These are phyloP conservation scores for Zaprionus davidi DNA, from an alignment of 1,140 invertebrate genomes.

Conservation along the genomic window DNA sequence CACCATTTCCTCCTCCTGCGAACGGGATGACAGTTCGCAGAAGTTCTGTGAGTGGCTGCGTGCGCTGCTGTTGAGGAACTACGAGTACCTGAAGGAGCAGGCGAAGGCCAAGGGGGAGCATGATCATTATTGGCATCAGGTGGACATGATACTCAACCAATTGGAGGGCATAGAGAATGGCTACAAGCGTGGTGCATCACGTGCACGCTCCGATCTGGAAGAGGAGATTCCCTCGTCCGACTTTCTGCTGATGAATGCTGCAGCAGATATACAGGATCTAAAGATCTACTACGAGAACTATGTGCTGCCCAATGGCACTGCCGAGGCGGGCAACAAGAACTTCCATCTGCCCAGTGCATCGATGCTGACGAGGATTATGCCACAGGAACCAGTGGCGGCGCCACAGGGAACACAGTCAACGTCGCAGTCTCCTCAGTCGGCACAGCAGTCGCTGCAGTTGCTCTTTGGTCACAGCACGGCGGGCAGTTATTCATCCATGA, in stretches of 20 bases:
- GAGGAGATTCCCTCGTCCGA: conserved; percentile 86
- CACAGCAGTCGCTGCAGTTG: conserved; percentile 69
- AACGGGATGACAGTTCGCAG: conserved; percentile 85
- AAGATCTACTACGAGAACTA: conserved; percentile 83
- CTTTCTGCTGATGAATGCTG: conserved; percentile 90
- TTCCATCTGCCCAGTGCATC: conserved; percentile 80
- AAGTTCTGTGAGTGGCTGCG: conserved; percentile 81
- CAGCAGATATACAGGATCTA: conserved; percentile 90
- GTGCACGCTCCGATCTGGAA: conserved; percentile 87
- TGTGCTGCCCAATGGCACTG: conserved; percentile 61
- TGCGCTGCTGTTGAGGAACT: conserved; percentile 85
- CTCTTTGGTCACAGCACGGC: conserved; percentile 85
- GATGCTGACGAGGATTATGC: conserved; percentile 74
- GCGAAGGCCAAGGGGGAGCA: conserved; percentile 88
- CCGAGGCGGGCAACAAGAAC: conserved; percentile 56
- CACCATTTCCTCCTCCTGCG: conserved; percentile 89
- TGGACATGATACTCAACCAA: conserved; percentile 89
- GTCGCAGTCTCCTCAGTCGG: conserved; percentile 31
- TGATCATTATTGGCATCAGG: conserved; percentile 87
- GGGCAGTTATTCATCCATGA: conserved; percentile 92
- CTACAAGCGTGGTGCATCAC: conserved; percentile 88
- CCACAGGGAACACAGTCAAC: neutral
- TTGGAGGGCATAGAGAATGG: conserved; percentile 88
- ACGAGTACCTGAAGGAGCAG: conserved; percentile 88
- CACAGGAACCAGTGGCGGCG: conserved; percentile 20